A percentile compares a stretch with the other conserved stretches of the same genome.
These are phyloP conservation scores for Myopa tessellatipennis DNA, from an alignment of 2,888 invertebrate genomes.

Conservation along the genomic window DNA sequence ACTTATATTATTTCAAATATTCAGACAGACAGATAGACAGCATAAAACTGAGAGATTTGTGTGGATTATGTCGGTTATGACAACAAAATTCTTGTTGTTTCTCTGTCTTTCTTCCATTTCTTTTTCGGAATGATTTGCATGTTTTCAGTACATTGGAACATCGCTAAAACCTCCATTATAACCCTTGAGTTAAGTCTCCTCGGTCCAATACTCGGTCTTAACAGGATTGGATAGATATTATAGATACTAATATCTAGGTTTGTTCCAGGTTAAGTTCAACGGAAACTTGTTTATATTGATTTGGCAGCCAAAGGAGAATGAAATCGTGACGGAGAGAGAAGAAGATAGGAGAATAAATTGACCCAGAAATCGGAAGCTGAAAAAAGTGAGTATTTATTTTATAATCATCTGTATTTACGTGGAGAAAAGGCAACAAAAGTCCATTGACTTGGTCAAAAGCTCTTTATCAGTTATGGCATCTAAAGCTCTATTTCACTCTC, in stretches of 20 bases:
- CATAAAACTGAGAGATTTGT: no score
- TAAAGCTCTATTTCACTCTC: neutral
- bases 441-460: conserved; percentile 21
- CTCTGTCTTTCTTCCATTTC: no score
- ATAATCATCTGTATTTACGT: conserved; percentile 19
- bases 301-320: neutral
- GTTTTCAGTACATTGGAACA: neutral
- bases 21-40: no score
- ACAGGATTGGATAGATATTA: no score
- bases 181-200: no score
- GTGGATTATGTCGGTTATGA: no score
- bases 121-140: neutral
- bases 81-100: no score
- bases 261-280: no score
- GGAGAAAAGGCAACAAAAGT: conserved; percentile 8
- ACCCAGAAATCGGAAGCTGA: conserved; percentile 20
- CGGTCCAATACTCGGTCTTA: no score
- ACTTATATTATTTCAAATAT: no score
- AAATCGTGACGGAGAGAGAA: neutral
- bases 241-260: no score
- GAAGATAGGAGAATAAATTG: neutral
- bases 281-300: no score
- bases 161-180: neutral
- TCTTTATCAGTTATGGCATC: conserved; percentile 5
- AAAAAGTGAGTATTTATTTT: neutral